Evolutionary conservation across 2,797 vertebrate genomes (phyloP), one percentile per base, ranked within the genome.

Genomic region (Halcyon badia): DNA sequence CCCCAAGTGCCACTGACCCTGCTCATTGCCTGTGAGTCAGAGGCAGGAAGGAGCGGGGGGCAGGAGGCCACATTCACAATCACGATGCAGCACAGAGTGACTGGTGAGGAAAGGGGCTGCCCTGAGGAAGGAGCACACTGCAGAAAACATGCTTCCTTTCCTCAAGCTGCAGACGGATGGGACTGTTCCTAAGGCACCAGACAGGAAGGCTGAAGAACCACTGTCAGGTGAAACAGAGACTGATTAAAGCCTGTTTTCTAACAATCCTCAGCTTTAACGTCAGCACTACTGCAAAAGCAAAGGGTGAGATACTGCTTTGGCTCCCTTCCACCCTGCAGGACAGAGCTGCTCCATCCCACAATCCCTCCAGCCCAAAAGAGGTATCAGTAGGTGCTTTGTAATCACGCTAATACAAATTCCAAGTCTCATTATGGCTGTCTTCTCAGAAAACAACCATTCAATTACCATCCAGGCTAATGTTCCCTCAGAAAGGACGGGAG

Each of bases 21-120:
- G 37, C 31, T 68, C n/a, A 2, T 33, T 0, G 4, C 39, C 16
- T 0, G 8, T 1, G 20, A 49, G 41, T 2, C 25, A 15, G 76
- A 30, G 57, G 76, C 66, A 72, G 88, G 79, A 71, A 56, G 70
- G 65, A 42, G n/a, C 0, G 0, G 64, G 48, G 54, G 82, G 68
- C 89, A 83, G 57, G 62, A 79, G 86, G 46, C 58, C 54, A 58
- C 66, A 1, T 6, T 18, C 6, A 22, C 24, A 30, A 6, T 1
- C 42, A 12, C 1, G 26, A 37, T 46, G 39, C 77, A 49, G 77
- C 56, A 49, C 0, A 0, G 61, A 28, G 33, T 6, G 57, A 62
- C 61, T 2, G 2, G 3, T 6, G 48, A 65, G 58, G 49, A 57
- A 21, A 30, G 46, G 4, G 41, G 37, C 33, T 70, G 64, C 66